Conservation (phyloP, 2,888 invertebrate species). For the Tetrapedia diversipes region DNA sequence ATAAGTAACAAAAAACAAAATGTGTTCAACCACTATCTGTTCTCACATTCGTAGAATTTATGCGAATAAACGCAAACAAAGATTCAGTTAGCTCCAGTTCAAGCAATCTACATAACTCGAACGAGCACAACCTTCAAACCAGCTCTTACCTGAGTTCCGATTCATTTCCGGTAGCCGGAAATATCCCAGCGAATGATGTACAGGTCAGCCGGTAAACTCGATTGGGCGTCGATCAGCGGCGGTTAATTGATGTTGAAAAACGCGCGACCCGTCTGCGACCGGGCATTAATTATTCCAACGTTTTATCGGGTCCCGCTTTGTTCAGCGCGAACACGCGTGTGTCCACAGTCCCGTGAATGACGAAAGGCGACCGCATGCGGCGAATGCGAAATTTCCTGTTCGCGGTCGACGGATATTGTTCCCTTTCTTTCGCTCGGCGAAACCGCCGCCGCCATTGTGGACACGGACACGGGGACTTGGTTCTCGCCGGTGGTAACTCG, state of each 20-base stretch:
- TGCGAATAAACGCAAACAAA: too few species aligned
- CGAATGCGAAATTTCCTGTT: constrained; percentile 43
- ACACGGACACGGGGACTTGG: background rate
- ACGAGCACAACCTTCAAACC: too few species aligned
- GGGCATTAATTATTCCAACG: constrained; percentile 32
- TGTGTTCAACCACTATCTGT: too few species aligned
- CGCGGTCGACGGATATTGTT: constrained; percentile 17
- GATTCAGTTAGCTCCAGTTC: too few species aligned
- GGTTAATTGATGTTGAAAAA: constrained; percentile 40
- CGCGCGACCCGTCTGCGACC: constrained; percentile 2
- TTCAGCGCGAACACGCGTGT: background rate
- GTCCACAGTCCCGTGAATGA: constrained; percentile 14
- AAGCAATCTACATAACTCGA: too few species aligned
- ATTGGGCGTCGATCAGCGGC: constrained; percentile 33
- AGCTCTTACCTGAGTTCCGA: too few species aligned
- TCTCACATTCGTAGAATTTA: too few species aligned
- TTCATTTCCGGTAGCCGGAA: constrained; percentile 14
- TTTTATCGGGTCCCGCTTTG: constrained; percentile 11
- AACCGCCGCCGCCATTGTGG: constrained; percentile 11
- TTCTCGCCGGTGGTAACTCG: background rate
- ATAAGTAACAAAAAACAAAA: too few species aligned
- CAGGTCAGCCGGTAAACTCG: constrained; percentile 32
- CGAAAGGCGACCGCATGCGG: constrained; percentile 37
- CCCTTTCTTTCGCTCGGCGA: constrained; percentile 23
- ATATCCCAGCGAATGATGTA: constrained; percentile 18